phyloP scores from a whole-genome alignment of 2,888 invertebrate genomes.

The Lithodes maja region DNA sequence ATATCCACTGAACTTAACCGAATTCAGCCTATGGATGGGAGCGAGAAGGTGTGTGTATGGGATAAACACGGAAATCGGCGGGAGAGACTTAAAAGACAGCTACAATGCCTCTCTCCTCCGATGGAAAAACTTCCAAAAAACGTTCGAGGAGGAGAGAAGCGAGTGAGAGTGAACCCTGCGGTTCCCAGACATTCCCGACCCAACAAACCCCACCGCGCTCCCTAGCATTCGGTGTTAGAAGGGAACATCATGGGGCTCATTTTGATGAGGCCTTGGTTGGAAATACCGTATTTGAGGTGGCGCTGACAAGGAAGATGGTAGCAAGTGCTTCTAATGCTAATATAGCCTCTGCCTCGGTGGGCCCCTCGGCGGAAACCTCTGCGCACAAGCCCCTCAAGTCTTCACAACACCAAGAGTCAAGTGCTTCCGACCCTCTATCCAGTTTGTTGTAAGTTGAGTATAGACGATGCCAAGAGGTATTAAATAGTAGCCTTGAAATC shows the following conservation, averaged over 20 bases:
- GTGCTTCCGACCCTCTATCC: no score
- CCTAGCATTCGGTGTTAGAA: background rate
- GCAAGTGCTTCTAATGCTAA: no score
- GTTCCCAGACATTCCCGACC: background rate
- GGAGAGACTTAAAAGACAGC: background rate
- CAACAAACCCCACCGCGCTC: background rate
- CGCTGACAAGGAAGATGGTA: no score
- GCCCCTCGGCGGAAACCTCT: no score
- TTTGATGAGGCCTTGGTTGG: background rate
- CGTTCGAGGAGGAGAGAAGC: background rate
- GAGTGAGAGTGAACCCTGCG: background rate
- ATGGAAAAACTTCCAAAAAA: background rate
- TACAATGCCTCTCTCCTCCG: background rate
- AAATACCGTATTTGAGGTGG: no score
- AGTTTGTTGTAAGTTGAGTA: no score
- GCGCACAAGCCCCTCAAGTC: no score
- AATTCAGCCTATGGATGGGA: conserved; percentile 1
- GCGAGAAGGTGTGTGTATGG: background rate
- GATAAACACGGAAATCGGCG: background rate
- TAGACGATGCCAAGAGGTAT: no score
- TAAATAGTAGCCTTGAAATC: no score
- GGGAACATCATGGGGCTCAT: background rate
- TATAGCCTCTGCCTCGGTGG: no score
- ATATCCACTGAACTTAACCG: background rate
- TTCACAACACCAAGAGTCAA: no score